A percentile compares a stretch with the other conserved stretches of the same genome.
These are phyloP conservation scores for Sciurus niger DNA, from an alignment of 2,113 vertebrate species.

Conservation along the genomic window DNA sequence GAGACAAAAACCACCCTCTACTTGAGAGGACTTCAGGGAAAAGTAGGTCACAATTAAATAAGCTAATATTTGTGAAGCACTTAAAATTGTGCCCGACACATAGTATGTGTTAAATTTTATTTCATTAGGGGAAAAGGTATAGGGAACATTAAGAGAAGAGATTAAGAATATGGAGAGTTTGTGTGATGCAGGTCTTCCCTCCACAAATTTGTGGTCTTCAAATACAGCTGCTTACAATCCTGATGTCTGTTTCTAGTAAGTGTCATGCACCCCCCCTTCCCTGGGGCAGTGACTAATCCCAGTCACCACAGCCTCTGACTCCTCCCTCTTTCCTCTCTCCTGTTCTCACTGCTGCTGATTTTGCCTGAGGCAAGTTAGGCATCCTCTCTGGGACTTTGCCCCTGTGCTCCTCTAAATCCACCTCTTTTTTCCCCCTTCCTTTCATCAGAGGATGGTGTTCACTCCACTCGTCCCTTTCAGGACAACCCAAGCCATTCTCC, in stretches of 20 bases:
- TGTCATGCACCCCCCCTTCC: background rate
- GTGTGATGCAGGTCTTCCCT: background rate
- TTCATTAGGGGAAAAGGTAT: slow-evolving; percentile 46
- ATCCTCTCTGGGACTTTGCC: background rate
- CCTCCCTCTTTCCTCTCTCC: background rate
- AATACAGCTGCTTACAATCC: background rate
- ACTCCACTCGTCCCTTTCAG: background rate
- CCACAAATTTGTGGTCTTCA: background rate
- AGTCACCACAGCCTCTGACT: background rate
- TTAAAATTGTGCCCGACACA: slow-evolving; percentile 45
- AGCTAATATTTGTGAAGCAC: slow-evolving; percentile 71
- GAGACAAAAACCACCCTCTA: slow-evolving; percentile 64
- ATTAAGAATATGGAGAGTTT: background rate
- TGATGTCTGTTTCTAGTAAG: slow-evolving; percentile 38
- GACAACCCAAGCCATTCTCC: background rate
- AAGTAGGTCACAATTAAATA: slow-evolving; percentile 70
- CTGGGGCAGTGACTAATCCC: slow-evolving; percentile 37
- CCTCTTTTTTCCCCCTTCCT: background rate
- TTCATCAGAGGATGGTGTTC: background rate
- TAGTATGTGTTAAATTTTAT: slow-evolving; percentile 61
- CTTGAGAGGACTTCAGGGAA: slow-evolving; percentile 34
- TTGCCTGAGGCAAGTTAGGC: background rate
- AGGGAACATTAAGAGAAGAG: slow-evolving; percentile 29
- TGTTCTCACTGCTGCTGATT: background rate
- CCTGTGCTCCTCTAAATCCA: background rate